Base-by-base conservation (phyloP, 2,797 vertebrate species). In the Phylloscopus collybita region DNA sequence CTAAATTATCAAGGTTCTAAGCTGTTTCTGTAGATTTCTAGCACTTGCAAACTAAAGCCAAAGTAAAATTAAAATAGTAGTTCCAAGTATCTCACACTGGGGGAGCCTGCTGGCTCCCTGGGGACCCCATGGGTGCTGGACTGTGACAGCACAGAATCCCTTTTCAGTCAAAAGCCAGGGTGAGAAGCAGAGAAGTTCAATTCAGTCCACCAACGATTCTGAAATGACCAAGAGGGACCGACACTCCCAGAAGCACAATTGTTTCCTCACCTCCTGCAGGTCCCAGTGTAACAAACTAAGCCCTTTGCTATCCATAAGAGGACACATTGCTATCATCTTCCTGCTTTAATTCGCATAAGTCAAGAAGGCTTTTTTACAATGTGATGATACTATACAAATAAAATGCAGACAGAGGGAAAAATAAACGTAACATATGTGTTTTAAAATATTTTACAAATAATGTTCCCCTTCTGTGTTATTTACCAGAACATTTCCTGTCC, bases 401-500 rank as follows among this genome's bases (percentile, higher is more conserved):
- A 10, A n/a, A 70, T 21, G 11, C 13, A 88, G 18, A 40, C 14
- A 56, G 44, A 64, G 9, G 30, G 38, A 36, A 57, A 87, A 95
- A 86, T 32, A 85, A 66, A 64, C 62, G 25, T 38, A 67, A 42
- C 9, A 19, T 16, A 50, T 30, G 32, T 66, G 18, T 1, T 84
- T 92, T 75, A 21, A 88, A 88, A 73, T 81, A 79, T 72, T 95
- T 92, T 76, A 71, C 10, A 60, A 80, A 88, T 54, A 38, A 27
- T 26, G 8, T 64, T 50, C 47, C 30, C 30, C 45, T 88, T 82
- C 66, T 90, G 53, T 66, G 36, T 91, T 34, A 83, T 54, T 92
- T 84, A 64, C 29, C 38, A 29, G 36, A 88, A 61, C n/a, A 61
- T 49, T 80, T 93, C 36, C 42, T 6, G 7, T 44, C 22, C 14